Base-by-base conservation (phyloP, 1,140 invertebrate species). In the Trichonephila inaurata region DNA sequence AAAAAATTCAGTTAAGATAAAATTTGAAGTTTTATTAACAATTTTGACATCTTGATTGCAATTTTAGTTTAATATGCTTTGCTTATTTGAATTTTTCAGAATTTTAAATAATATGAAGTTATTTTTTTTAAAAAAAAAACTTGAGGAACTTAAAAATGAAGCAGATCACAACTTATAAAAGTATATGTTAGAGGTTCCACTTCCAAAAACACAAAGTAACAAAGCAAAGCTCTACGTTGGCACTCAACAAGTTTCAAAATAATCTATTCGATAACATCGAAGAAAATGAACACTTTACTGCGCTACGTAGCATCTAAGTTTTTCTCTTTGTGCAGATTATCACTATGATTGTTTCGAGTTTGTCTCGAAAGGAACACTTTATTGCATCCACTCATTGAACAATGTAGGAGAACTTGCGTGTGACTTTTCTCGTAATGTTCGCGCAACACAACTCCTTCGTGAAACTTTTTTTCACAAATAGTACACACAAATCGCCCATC, bases 341-440 rank as follows among this genome's bases (percentile, higher is more conserved):
- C 93, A 66, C 61, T 91, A 58, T 94, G 93, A 14, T 69, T 82
- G 58, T 62, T 91, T 28, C 91, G 90, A 44, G 94, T 66, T 33
- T 89, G 82, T 51, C 91, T 82, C 28, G 94, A 94, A 69, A 94
- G 94, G 86, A 93, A 94, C 87, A 89, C 91, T 93, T 93, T 94
- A 44, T 92, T 93, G 91, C 94, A 94, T 12, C 92, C 92, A 51
- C 93, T 91, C 60, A 28, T 88, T 14, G 93, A 89, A 90, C 94
- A 95, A 16, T 91, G 81, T 6, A 91, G 44, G 3, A 95, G 85
- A 88, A 95, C 95, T 69, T 95, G 95, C 19, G 95, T 95, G 95
- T 98, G 98, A 64, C 96, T 95, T 69, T 96, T 96, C 95, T 97
- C 97, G 95, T 96, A 97, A 96, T 98, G 97, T 94, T 97, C 96